Evolutionary conservation across 2,888 invertebrate species (phyloP).

Genomic region (Callinectes sapidus): DNA sequence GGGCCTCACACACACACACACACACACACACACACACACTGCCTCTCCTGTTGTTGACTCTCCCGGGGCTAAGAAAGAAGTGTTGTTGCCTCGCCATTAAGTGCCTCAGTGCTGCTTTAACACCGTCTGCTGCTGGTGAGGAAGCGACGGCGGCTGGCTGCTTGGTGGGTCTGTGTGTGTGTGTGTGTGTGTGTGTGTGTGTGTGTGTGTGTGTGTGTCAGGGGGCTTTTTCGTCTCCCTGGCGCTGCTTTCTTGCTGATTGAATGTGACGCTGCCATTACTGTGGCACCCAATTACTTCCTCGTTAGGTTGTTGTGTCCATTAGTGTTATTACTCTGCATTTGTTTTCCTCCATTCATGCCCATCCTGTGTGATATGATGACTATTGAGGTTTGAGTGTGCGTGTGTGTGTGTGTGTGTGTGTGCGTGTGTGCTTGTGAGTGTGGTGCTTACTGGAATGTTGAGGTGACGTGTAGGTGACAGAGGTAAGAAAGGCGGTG

Average conservation of each 20-base stretch:
- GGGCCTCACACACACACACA: no score
- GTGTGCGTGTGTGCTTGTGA: no score
- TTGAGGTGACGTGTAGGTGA: neutral
- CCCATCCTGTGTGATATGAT: neutral
- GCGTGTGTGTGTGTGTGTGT: neutral
- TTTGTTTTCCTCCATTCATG: neutral
- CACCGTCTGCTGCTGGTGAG: neutral
- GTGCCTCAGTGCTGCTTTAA: neutral
- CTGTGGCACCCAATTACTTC: neutral
- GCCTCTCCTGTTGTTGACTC: conserved; percentile 12
- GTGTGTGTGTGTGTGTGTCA: conserved; percentile 25
- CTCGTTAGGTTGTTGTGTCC: neutral
- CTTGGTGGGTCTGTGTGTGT: neutral
- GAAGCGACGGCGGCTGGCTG: neutral
- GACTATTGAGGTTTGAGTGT: neutral
- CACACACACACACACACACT: no score
- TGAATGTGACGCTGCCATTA: conserved; percentile 21
- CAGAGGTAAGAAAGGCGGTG: conserved; percentile 14
- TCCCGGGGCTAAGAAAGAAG: neutral
- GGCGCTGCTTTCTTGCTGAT: neutral
- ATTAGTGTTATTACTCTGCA: conserved; percentile 21
- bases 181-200: conserved; percentile 39
- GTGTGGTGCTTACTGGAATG: neutral
- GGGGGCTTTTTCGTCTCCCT: neutral
- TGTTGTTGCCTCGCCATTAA: conserved; percentile 19